Evolutionary conservation across 2,888 invertebrate species (phyloP).

Genomic region (Autographa pulchrina): DNA sequence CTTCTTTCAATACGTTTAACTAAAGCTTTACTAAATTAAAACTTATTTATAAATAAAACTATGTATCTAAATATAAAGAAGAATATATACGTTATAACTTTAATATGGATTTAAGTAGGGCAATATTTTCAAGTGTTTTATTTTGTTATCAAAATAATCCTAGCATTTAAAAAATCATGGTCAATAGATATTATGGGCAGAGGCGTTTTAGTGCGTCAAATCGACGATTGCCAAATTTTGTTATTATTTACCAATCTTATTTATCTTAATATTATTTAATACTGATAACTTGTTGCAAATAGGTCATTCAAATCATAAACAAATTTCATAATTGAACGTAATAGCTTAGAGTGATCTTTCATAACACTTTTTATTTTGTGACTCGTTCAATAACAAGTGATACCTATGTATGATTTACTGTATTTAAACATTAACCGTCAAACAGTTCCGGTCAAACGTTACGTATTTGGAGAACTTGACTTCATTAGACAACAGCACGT

Average conservation of each 20-base stretch:
- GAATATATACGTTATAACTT: neutral
- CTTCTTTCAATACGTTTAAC: constrained; percentile 1
- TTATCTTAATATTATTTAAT: neutral
- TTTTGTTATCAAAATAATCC: neutral
- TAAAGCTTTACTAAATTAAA: neutral
- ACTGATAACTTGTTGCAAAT: neutral
- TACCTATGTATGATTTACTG: neutral
- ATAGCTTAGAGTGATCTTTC: neutral
- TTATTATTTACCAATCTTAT: neutral
- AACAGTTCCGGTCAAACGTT: constrained; percentile 29
- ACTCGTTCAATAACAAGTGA: neutral
- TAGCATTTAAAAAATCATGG: neutral
- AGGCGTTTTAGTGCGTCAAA: neutral
- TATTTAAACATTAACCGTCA: constrained; percentile 13
- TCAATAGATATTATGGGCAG: neutral
- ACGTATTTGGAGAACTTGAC: constrained; percentile 42
- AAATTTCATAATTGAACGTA: neutral
- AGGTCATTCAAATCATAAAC: neutral
- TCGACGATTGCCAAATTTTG: neutral
- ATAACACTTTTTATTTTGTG: neutral
- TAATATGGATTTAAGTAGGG: neutral
- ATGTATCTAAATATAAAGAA: no score
- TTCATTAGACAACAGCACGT: constrained; percentile 45
- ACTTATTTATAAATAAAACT: no score
- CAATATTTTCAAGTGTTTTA: constrained; percentile 20